Conservation (phyloP, 2,888 invertebrate species). For the Agelastica alni region DNA sequence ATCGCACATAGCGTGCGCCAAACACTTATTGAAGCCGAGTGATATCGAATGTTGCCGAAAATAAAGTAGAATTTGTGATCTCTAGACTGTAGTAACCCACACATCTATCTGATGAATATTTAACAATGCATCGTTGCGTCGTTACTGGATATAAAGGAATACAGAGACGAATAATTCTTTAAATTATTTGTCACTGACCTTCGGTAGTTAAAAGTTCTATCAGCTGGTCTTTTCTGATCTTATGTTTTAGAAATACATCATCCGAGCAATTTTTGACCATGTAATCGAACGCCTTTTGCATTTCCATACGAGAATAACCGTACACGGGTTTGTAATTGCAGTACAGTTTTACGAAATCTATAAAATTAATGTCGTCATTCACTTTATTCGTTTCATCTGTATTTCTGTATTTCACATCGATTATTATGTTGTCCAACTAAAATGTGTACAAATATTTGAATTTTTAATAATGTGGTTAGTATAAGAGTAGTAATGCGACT, state of each 20-base stretch:
- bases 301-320: conserved; percentile 57
- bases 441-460: conserved; percentile 24
- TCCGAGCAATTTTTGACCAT: conserved; percentile 35
- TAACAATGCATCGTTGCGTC: too few species aligned
- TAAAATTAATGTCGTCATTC: conserved; percentile 66
- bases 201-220: conserved; percentile 39
- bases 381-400: conserved; percentile 56
- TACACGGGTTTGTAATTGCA: conserved; percentile 69
- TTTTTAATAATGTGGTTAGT: not conserved
- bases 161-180: too few species aligned
- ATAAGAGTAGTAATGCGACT: too few species aligned
- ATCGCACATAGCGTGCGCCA: too few species aligned
- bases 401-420: conserved; percentile 62
- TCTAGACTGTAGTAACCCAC: too few species aligned
- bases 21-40: too few species aligned
- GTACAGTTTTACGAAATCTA: conserved; percentile 68
- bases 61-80: too few species aligned
- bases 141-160: too few species aligned
- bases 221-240: conserved; percentile 41
- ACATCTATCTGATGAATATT: too few species aligned
- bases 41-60: too few species aligned
- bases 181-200: too few species aligned
- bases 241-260: conserved; percentile 25
- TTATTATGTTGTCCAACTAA: conserved; percentile 65
- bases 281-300: conserved; percentile 60